These are phyloP conservation scores for Epinotia bilunana DNA, from an alignment of 2,888 invertebrate genomes.

Conservation along the genomic window DNA sequence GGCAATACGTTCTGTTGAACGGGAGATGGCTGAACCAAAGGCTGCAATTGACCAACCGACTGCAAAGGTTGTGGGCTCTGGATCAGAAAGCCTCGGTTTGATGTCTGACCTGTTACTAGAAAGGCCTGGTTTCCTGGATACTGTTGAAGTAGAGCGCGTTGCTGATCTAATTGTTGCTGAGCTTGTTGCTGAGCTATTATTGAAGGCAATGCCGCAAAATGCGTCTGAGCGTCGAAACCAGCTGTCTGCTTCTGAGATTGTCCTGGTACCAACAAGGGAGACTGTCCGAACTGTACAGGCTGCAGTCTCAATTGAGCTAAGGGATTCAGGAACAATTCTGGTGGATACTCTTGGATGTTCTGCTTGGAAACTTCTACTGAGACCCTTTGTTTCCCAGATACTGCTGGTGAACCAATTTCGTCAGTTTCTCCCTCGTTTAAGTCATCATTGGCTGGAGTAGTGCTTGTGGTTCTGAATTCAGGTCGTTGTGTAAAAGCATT, in stretches of 20 bases:
- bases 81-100: slow-evolving; percentile 45
- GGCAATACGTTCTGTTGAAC: slow-evolving; percentile 60
- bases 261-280: slow-evolving; percentile 60
- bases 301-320: slow-evolving; percentile 71
- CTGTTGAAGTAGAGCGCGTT: slow-evolving; percentile 52
- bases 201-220: slow-evolving; percentile 73
- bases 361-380: slow-evolving; percentile 75
- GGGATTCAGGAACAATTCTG: slow-evolving; percentile 72
- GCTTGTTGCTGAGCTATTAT: slow-evolving; percentile 67
- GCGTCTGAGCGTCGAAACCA: slow-evolving; percentile 70
- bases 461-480: slow-evolving; percentile 52
- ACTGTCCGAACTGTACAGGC: slow-evolving; percentile 65
- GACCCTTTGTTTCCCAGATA: slow-evolving; percentile 58
- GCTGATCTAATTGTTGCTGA: slow-evolving; percentile 50
- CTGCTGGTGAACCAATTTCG: slow-evolving; percentile 51
- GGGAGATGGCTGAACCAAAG: slow-evolving; percentile 51
- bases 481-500: slow-evolving; percentile 56
- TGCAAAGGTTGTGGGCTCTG: slow-evolving; percentile 50
- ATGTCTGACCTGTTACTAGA: slow-evolving; percentile 56
- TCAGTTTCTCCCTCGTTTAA: slow-evolving; percentile 68
- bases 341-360: slow-evolving; percentile 74
- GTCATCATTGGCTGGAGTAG: slow-evolving; percentile 61
- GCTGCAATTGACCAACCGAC: slow-evolving; percentile 52
- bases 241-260: slow-evolving; percentile 61
- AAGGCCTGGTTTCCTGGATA: slow-evolving; percentile 59